Base-by-base conservation (phyloP, 2,113 vertebrate genomes). In the Struthidea cinerea region DNA sequence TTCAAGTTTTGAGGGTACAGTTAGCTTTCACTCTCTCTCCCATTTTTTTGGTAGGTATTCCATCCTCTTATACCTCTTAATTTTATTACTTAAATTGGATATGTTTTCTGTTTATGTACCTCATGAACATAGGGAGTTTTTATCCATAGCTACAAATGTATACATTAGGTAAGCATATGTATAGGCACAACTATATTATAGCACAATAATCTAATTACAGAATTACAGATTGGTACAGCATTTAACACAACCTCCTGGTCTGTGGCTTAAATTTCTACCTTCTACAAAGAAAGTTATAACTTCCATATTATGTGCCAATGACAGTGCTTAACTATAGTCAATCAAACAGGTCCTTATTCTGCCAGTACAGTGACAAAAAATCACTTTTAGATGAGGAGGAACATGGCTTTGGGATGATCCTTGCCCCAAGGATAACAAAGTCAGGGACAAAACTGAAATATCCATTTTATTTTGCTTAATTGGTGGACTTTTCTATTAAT, bases 81-180 rank as follows among this genome's bases (percentile, higher is more conserved):
- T 37, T 87, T 88, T 46, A 60, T 69, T 42, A 60, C 26, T 50
- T 20, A 55, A 16, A 64, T 41, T 56, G 65, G 8, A 20, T 41
- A 20, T 15, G 10, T 2, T 69, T 78, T 64, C 23, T 59, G 22
- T 55, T 67, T 44, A 69, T 50, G 5, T 30, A 60, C 60, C 49
- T 88, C 60, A 76, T 2, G 1, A 83, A 42, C 47, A 74, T 3
- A 20, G 1, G 5, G 1, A 2, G 1, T 8, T 42, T 44, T 9
- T 30, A 74, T 27, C 61, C 4, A 11, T 35, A 69, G 26, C 12
- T 35, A 53, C 1, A 1, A 42, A 52, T 4, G 18, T 39, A 39
- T 23, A 16, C n/a, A 52, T 39, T 60, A 84, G 21, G 28, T 68
- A 77, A 68, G 44, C 5, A 24, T 28, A 47, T 11, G 24, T 47